Evolutionary conservation across 2,113 vertebrate species (phyloP), one percentile per base, ranked within the genome.

Genomic region (Cacatua alba): DNA sequence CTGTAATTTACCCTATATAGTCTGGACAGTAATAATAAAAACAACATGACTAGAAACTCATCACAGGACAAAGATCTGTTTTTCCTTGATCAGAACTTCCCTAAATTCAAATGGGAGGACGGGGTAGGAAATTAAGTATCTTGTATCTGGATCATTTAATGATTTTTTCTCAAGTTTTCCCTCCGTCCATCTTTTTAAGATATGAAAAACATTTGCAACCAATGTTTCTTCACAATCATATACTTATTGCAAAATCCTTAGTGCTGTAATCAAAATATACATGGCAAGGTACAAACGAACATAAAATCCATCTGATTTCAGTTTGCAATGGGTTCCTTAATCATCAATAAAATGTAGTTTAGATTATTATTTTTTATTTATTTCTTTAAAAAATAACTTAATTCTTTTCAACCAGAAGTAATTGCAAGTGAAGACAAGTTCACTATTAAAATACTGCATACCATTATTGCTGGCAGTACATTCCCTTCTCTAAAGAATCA

Each of bases 371-470:
- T 33, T 69, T 16, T 72, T 59, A 62, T 35, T 82, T 57, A 91
- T 95, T 86, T 94, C 92, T 52, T 70, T 5, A 23, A 76, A 48
- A 86, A 93, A 84, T 92, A 80, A 91, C 55, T 59, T 53, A 68
- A 91, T 94, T 94, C 52, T 86, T 98, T 92, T 93, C 95, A 95
- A 94, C 35, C 64, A 83, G 43, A 80, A 94, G 37, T 69, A 82
- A 92, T 3, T 71, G n/a, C 63, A 96, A 97, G 84, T 59, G 39
- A 96, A 97, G 93, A 94, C 29, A 93, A 86, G 74, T 88, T 95
- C 84, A 82, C 46, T 92, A 57, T 91, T 92, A 97, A 95, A 92
- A 96, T 70, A 97, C 51, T 92, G 78, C 57, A 87, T 75, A 94
- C 72, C 60, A 92, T 91, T 88, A 96, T 59, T 71, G 63, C 86